Conservation (phyloP, 2,113 vertebrate species). For the Corythaeola cristata region DNA sequence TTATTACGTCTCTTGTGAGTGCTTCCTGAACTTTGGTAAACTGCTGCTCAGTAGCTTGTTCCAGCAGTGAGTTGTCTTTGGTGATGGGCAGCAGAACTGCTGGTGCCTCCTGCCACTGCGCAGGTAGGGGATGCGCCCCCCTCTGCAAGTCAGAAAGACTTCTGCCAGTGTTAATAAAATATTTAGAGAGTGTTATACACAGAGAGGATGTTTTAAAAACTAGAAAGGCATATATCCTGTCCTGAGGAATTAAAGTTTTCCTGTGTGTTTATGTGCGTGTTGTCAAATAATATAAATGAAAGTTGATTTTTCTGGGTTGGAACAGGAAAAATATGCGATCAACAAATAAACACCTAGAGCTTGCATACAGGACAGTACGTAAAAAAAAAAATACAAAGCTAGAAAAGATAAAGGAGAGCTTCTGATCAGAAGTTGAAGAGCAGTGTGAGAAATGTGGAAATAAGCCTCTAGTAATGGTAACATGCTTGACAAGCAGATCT, state of each 20-base stretch:
- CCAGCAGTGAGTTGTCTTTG: background rate
- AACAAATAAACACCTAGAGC: background rate
- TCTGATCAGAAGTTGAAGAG: background rate
- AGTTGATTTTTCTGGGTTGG: background rate
- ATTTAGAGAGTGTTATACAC: background rate
- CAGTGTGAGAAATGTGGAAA: background rate
- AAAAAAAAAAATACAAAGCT: background rate
- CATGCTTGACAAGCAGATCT: background rate
- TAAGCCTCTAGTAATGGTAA: background rate
- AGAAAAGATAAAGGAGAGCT: background rate
- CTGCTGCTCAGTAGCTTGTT: background rate
- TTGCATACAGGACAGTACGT: background rate
- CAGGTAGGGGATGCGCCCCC: accelerated
- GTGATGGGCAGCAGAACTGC: background rate
- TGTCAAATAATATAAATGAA: background rate
- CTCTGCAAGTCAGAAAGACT: background rate
- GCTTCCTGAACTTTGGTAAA: background rate
- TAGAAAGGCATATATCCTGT: background rate
- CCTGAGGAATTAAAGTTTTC: background rate
- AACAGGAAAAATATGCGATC: background rate
- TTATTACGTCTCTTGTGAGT: background rate
- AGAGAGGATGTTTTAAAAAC: background rate
- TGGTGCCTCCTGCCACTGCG: accelerated
- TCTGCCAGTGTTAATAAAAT: background rate
- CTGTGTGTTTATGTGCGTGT: background rate